Base-by-base conservation (phyloP, 2,797 vertebrate genomes). In the Syngnathus rostellatus region DNA sequence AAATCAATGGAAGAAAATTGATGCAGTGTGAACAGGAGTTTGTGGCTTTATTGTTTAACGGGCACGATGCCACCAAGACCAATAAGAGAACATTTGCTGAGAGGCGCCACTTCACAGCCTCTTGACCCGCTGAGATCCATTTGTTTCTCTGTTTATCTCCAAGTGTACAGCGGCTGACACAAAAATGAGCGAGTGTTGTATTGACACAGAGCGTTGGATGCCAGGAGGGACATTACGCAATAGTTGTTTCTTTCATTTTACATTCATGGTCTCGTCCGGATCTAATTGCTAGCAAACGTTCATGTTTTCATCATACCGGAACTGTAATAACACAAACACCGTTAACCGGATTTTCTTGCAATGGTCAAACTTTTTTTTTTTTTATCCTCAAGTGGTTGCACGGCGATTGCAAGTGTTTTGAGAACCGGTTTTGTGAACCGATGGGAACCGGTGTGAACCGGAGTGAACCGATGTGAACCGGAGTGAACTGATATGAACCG, bases 21-120 rank as follows among this genome's bases (percentile, higher is more conserved):
- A 43, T 23, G 39, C 59, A 6, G n/a, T 23, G 59, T 7, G 59
- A 61, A 43, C 21, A 10, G 59, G 39, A 61, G 59, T 21, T 43
- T 41, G 59, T 21, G 59, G 11, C 59, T 41, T 38, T 43, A 61
- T 61, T 43, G 59, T 43, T 61, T 23, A 40, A 39, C 23, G 59
- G 59, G 19, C 39, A 61, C 5, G 39, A 5, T 61, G 59, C 59
- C 59, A 61, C 59, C 14, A 40, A 61, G 39, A 61, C 59, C 59
- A 61, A 61, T 43, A 41, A 61, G 59, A 61, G 59, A 41, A 41
- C 59, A 61, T 61, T 61, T 61, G 39, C 10, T 61, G 59, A 61
- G 59, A 23, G 39, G 59, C 59, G n/a, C 39, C 19, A 61, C 59
- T 43, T 61, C 39, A 43, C 39, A 61, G 59, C 59, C n/a, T 61